Base-by-base conservation (phyloP, 2,113 vertebrate genomes). In the Herpailurus yagouaroundi region DNA sequence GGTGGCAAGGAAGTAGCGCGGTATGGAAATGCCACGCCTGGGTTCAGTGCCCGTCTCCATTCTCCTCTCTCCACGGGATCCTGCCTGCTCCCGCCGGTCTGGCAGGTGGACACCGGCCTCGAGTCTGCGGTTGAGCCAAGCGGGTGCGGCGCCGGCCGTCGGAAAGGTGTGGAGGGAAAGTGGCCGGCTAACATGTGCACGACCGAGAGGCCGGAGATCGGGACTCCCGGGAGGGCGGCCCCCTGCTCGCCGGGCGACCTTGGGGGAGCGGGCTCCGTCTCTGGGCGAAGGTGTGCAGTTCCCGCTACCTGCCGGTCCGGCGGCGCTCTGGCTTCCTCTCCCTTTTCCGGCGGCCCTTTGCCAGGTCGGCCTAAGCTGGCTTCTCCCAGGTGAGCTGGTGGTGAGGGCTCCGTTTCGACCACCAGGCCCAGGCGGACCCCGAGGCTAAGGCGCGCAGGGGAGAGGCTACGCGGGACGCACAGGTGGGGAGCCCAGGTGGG, bases 401-500 rank as follows among this genome's bases (percentile, higher is more conserved):
- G 45, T 15, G 31, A 38, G 48, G 38, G 33, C 41, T 83, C 14
- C 1, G 2, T 29, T 29, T 6, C 27, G 31, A n/a, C 29, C 1
- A 0, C 48, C 0, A 0, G 29, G 33, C 74, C 4, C 41, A 2
- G 38, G 86, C 4, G 7, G 76, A 48, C 63, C 45, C 57, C 0
- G 21, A 64, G 93, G 48, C n/a, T 18, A 0, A 45, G 38, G 45
- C 14, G 12, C 11, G 1, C 76, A 4, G 41, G 38, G 13, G 1
- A 48, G 31, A 48, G 25, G 27, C 36, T 50, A 0, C 11, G 15
- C 7, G 25, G 13, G 36, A 74, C 71, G 33, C 10, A 25, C 41
- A 3, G 36, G 16, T 2, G 27, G 27, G 77, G 69, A 73, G 23
- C 18, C 36, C n/a, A 36, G 21, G 33, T 6, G 38, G 5, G 15